These are phyloP conservation scores for Xiphophorus birchmanni DNA, from an alignment of 2,797 vertebrate species.

Conservation along the genomic window DNA sequence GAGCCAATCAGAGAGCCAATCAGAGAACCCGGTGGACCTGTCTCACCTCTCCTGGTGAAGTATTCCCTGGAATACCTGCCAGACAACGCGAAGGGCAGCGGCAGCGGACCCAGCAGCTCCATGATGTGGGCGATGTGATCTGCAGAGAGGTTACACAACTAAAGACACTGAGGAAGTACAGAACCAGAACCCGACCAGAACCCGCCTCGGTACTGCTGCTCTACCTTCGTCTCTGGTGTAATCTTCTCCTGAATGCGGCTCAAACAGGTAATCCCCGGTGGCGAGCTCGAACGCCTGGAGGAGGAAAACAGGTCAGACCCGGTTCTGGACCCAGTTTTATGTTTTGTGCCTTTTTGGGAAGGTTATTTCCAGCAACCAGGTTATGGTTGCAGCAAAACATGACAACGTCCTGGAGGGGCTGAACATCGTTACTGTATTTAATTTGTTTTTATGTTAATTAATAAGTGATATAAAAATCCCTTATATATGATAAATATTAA, in stretches of 20 bases:
- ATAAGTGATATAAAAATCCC: too few species aligned
- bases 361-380: too few species aligned
- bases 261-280: constrained; percentile 96
- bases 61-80: constrained; percentile 99
- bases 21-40: neutral
- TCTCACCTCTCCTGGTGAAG: constrained; percentile 95
- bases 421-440: too few species aligned
- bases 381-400: too few species aligned
- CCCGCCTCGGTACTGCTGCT: too few species aligned
- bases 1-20: neutral
- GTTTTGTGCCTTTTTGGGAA: too few species aligned
- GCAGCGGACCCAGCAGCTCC: constrained; percentile 94
- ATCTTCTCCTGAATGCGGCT: constrained; percentile 96
- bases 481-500: too few species aligned
- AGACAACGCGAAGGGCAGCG: constrained; percentile 93
- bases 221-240: constrained; percentile 95
- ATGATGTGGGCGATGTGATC: constrained; percentile 99
- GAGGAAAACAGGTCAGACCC: neutral
- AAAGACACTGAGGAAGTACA: too few species aligned
- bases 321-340: neutral
- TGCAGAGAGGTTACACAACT: constrained; percentile 62
- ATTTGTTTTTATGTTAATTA: too few species aligned
- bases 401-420: too few species aligned
- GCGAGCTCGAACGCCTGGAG: constrained; percentile 94
- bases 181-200: constrained; percentile 2